Percentiles rank a stretch among this genome's conserved stretches.
Evolutionary conservation across 2,888 invertebrate genomes (phyloP).

Genomic region (Xanthorhoe designata): DNA sequence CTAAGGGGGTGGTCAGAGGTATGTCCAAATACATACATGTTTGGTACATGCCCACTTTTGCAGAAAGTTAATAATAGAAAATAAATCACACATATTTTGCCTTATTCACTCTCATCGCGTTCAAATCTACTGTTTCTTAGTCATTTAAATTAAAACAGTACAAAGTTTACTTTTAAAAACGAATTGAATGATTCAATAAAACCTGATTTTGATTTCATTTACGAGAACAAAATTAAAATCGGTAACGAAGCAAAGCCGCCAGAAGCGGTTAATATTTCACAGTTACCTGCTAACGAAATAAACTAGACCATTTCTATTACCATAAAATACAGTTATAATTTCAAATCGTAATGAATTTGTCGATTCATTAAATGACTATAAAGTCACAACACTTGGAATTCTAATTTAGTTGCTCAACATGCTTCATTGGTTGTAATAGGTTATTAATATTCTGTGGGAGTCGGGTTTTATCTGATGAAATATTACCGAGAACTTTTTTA

Average conservation of each 20-base stretch:
- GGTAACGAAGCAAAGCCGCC: constrained; percentile 5
- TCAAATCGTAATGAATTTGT: constrained; percentile 40
- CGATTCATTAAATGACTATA: constrained; percentile 39
- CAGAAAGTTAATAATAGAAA: not conserved
- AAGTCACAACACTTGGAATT: constrained; percentile 35
- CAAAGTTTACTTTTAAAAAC: not conserved
- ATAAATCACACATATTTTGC: no score
- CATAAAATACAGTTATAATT: constrained; percentile 35
- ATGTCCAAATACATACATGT: no score
- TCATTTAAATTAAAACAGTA: not conserved
- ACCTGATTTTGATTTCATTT: not conserved
- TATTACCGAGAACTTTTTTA: not conserved
- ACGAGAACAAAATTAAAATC: not conserved
- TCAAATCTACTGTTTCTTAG: not conserved
- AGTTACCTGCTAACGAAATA: constrained; percentile 6
- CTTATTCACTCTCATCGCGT: no score
- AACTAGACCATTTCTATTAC: constrained; percentile 14
- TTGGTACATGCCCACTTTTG: no score
- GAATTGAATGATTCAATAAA: not conserved
- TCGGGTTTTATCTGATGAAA: not conserved
- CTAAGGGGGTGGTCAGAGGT: no score
- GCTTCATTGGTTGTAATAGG: constrained; percentile 17
- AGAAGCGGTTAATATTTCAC: constrained; percentile 19
- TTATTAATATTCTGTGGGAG: constrained; percentile 27
- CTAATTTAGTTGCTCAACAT: constrained; percentile 34